phyloP scores from a whole-genome alignment of 92 coral and sea anemone species.

The Virgularia gustaviana region DNA sequence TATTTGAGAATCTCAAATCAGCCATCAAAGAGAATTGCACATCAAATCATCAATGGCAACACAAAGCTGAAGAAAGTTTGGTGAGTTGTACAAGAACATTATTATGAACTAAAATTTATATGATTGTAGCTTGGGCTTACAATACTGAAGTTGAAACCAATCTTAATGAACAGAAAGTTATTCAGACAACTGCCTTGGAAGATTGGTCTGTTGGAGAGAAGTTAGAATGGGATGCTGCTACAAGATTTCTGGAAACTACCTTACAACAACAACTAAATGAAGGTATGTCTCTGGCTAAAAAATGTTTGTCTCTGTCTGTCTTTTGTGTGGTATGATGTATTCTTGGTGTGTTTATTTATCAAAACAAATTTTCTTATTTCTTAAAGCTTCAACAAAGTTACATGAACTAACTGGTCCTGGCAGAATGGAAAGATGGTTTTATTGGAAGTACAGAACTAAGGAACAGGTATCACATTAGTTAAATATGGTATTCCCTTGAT shows the following conservation, averaged over 20 bases:
- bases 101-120: not conserved
- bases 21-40: slow-evolving; percentile 76
- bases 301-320: no score
- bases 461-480: slow-evolving; percentile 85
- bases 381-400: slow-evolving; percentile 73
- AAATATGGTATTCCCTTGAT: no score
- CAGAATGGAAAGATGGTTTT: slow-evolving; percentile 81
- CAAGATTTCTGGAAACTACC: slow-evolving; percentile 83
- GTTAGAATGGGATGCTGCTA: slow-evolving; percentile 92
- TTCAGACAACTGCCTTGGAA: slow-evolving; percentile 93
- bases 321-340: no score
- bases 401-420: slow-evolving; percentile 89
- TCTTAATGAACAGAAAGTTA: slow-evolving; percentile 67
- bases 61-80: slow-evolving; percentile 88
- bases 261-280: slow-evolving; percentile 69
- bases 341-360: no score
- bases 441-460: slow-evolving; percentile 73
- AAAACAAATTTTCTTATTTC: slow-evolving; percentile 13
- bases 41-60: slow-evolving; percentile 85
- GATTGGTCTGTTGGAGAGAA: slow-evolving; percentile 97
- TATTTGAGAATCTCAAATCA: slow-evolving; percentile 78
- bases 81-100: slow-evolving; percentile 51
- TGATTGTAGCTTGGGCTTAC: no score
- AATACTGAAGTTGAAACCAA: not conserved
- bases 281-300: slow-evolving; percentile 41